phyloP scores from a whole-genome alignment of 2,888 invertebrate genomes.

The Creontiades dilutus region DNA sequence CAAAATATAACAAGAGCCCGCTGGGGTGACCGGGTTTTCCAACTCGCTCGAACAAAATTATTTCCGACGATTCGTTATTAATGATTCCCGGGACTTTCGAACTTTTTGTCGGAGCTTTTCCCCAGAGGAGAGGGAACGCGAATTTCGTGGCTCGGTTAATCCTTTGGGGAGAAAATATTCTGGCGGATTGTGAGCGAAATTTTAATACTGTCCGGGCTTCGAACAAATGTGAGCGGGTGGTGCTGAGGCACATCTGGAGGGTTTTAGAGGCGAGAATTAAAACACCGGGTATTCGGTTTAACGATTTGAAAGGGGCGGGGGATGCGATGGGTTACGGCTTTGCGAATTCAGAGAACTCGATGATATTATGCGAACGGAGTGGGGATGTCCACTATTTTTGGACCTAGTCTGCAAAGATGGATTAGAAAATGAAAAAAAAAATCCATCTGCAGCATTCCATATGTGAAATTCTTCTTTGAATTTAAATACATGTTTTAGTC shows the following conservation, averaged over 20 bases:
- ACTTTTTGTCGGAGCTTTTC: constrained; percentile 15
- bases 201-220: constrained; percentile 3
- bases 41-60: background rate
- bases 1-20: background rate
- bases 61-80: constrained; percentile 17
- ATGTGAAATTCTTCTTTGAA: no score
- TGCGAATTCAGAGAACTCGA: background rate
- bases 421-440: no score
- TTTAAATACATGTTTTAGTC: no score
- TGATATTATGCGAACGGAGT: no score
- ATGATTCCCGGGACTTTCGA: background rate
- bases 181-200: background rate
- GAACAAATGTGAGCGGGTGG: background rate
- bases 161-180: background rate
- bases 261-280: constrained; percentile 4
- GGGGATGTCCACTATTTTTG: no score
- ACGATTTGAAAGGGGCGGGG: background rate
- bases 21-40: background rate
- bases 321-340: background rate
- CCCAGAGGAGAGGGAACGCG: background rate
- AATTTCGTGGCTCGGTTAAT: background rate
- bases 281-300: background rate
- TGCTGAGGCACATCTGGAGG: background rate
- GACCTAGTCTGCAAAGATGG: no score
- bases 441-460: no score